Evolutionary conservation across 1,140 invertebrate genomes (phyloP).

Genomic region (Mesaphorura yosii): DNA sequence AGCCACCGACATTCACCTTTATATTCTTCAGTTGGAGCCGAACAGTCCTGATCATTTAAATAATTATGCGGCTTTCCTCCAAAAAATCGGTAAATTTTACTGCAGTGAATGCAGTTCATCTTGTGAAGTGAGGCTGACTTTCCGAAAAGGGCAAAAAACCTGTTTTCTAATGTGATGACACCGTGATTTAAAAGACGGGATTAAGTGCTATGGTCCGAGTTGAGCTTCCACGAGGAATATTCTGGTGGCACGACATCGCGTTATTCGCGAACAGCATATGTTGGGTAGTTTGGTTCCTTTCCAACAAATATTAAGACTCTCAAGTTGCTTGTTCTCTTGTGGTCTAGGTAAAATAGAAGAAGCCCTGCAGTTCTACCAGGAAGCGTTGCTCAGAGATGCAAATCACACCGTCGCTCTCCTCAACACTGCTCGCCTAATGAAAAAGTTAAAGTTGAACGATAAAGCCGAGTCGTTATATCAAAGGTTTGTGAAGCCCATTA

Average conservation of each 20-base stretch:
- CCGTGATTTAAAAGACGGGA: no score
- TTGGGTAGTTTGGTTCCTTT: no score
- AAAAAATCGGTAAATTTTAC: constrained; percentile 38
- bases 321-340: neutral
- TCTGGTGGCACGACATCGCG: no score
- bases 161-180: no score
- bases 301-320: no score
- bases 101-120: constrained; percentile 6
- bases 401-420: constrained; percentile 35
- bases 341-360: constrained; percentile 33
- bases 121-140: no score
- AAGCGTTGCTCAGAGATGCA: constrained; percentile 34
- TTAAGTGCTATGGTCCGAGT: no score
- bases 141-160: neutral
- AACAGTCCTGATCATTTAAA: constrained; percentile 36
- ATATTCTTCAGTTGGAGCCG: constrained; percentile 31
- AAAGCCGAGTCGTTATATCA: constrained; percentile 35
- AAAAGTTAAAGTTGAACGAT: constrained; percentile 31
- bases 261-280: no score
- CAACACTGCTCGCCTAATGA: constrained; percentile 33
- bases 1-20: constrained; percentile 33
- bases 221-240: no score
- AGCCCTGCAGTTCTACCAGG: constrained; percentile 35
- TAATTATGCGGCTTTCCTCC: constrained; percentile 38
- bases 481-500: constrained; percentile 27